phyloP scores from a whole-genome alignment of 2,113 vertebrate genomes.

The Camelus bactrianus region DNA sequence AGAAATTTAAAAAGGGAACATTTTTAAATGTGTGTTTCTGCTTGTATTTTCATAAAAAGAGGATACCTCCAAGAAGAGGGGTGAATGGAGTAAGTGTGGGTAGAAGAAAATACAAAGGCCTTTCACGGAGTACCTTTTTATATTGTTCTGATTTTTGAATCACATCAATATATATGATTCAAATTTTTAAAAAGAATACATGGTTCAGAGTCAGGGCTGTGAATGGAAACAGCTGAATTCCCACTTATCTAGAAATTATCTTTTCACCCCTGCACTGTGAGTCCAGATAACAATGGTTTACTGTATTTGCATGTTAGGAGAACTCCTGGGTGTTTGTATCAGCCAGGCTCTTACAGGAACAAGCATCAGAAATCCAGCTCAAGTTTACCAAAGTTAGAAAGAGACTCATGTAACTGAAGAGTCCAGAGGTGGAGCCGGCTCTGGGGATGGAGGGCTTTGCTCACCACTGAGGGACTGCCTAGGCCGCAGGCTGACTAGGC shows the following conservation, averaged over 20 bases:
- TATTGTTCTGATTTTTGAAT: neutral
- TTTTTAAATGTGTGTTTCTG: neutral
- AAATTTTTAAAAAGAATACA: neutral
- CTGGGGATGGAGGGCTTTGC: neutral
- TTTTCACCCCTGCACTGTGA: neutral
- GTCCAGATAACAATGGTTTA: neutral
- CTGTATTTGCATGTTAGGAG: neutral
- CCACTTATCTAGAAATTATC: neutral
- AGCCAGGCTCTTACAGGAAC: neutral
- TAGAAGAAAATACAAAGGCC: neutral
- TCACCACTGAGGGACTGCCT: neutral
- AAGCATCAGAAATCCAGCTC: neutral
- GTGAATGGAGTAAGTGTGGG: neutral
- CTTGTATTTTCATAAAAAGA: conserved; percentile 7
- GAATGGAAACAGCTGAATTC: neutral
- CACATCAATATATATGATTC: neutral
- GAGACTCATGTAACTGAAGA: neutral
- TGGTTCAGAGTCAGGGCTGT: neutral
- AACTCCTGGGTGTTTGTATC: neutral
- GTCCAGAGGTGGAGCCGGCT: neutral
- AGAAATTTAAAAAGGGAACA: neutral
- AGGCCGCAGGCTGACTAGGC: neutral
- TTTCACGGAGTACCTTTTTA: neutral
- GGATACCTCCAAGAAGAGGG: neutral
- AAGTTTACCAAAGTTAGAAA: neutral